These are phyloP conservation scores for Apostichopus japonicus DNA, from an alignment of 35 echinoderm and acorn worm genomes.

Conservation along the genomic window DNA sequence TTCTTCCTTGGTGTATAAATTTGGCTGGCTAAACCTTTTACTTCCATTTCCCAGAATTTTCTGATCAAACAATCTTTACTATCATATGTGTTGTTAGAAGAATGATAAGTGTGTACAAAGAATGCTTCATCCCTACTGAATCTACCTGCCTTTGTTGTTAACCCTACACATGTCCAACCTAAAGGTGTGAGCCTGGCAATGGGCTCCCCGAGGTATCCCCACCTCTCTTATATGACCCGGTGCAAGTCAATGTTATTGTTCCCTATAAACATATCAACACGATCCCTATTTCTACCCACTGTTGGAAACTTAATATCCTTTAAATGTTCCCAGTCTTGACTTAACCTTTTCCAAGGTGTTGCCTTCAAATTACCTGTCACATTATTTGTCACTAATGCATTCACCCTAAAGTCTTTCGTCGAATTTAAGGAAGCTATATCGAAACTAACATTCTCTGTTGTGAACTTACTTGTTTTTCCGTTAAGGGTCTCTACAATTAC, in stretches of 20 bases:
- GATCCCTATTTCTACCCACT: slow-evolving; percentile 30
- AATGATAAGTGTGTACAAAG: slow-evolving; percentile 43
- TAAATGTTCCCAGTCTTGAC: too few relatives aligned
- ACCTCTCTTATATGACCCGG: slow-evolving; percentile 45
- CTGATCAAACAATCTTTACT: slow-evolving; percentile 13
- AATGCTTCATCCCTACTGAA: slow-evolving; percentile 2
- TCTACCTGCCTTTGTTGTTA: slow-evolving; percentile 54
- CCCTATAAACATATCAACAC: slow-evolving; percentile 60
- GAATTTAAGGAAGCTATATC: neutral
- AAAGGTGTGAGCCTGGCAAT: slow-evolving; percentile 60
- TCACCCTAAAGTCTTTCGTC: neutral
- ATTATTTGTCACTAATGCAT: too few relatives aligned
- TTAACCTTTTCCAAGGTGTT: too few relatives aligned
- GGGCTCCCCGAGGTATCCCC: slow-evolving; percentile 55
- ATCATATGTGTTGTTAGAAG: neutral
- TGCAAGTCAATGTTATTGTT: slow-evolving; percentile 39
- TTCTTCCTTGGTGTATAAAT: slow-evolving; percentile 29
- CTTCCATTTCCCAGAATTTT: slow-evolving; percentile 63
- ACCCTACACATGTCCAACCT: slow-evolving; percentile 60
- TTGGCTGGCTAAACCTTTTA: neutral
- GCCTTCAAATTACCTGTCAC: too few relatives aligned
- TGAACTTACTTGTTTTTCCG: slow-evolving; percentile 35
- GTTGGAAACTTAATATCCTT: too few relatives aligned
- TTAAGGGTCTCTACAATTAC: slow-evolving; percentile 8
- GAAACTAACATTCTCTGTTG: slow-evolving; percentile 40